A percentile compares a stretch with the other conserved stretches of the same genome.
Conservation (phyloP, 2,113 vertebrate species). For the Trogon melanurus region DNA sequence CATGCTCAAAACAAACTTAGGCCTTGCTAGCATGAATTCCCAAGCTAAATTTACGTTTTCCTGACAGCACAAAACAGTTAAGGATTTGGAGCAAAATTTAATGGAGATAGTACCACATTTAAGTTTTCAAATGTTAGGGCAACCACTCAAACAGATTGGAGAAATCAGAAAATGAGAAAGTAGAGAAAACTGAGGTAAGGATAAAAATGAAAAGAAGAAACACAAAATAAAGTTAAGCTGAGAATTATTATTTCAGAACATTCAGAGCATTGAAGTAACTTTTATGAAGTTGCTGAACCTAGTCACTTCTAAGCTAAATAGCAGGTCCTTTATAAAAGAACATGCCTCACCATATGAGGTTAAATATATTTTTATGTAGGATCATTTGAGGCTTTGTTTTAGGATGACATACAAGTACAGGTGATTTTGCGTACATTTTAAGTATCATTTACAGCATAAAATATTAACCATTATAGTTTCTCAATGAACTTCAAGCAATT, state of each 20-base stretch:
- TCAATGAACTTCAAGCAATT: not conserved
- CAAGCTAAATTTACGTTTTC: not conserved
- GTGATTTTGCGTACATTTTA: not conserved
- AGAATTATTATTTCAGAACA: not conserved
- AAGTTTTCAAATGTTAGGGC: not conserved
- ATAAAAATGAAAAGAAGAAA: not conserved
- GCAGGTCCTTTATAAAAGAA: not conserved
- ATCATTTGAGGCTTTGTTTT: not conserved
- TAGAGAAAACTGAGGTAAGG: not conserved
- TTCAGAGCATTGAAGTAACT: not conserved
- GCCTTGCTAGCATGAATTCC: not conserved
- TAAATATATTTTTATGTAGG: conserved; percentile 25
- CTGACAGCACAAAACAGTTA: not conserved
- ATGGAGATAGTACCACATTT: not conserved
- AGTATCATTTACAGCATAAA: not conserved
- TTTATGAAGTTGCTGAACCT: not conserved
- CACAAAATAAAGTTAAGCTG: not conserved
- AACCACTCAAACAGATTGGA: not conserved
- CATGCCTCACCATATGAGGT: not conserved
- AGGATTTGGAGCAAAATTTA: not conserved
- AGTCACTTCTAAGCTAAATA: not conserved
- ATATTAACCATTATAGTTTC: not conserved
- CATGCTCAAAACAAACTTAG: not conserved
- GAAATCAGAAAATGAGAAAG: not conserved
- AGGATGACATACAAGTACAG: not conserved